Percentiles rank a stretch among this genome's conserved stretches.
Conservation (phyloP, 37 sponge, comb jelly and placozoan species). For the Diacarnus erythraeanus region DNA sequence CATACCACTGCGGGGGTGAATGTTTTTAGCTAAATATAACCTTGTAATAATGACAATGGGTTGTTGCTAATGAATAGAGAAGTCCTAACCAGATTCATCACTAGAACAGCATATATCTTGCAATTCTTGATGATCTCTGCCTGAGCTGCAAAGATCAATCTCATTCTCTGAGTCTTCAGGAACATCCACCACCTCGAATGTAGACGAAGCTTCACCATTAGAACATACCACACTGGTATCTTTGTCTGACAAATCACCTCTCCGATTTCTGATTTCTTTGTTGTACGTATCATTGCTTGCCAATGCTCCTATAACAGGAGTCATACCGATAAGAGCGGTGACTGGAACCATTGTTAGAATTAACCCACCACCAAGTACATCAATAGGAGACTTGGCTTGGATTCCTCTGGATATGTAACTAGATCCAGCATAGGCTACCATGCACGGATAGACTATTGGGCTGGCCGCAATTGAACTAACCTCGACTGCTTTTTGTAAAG, state of each 20-base stretch:
- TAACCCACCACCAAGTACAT: background rate
- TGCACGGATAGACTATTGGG: constrained; percentile 1
- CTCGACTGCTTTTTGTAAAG: background rate
- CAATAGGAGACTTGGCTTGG: background rate
- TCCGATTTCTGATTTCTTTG: background rate
- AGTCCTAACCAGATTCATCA: too few species aligned
- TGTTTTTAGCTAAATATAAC: too few species aligned
- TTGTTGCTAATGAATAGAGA: too few species aligned
- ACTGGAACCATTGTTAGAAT: background rate
- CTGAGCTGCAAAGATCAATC: too few species aligned
- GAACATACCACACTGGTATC: background rate
- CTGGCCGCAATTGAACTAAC: background rate
- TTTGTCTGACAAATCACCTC: background rate
- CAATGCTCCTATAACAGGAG: background rate
- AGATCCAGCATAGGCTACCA: background rate
- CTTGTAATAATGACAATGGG: too few species aligned
- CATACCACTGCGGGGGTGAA: too few species aligned
- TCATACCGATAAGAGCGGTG: background rate
- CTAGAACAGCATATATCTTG: too few species aligned
- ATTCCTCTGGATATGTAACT: background rate
- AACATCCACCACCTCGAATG: too few species aligned
- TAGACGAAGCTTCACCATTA: background rate
- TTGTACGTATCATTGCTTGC: background rate
- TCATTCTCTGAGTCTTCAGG: too few species aligned
- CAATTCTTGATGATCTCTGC: too few species aligned